These are phyloP conservation scores for Vulpes ferrilata DNA, from an alignment of 2,113 vertebrate species.

Conservation along the genomic window DNA sequence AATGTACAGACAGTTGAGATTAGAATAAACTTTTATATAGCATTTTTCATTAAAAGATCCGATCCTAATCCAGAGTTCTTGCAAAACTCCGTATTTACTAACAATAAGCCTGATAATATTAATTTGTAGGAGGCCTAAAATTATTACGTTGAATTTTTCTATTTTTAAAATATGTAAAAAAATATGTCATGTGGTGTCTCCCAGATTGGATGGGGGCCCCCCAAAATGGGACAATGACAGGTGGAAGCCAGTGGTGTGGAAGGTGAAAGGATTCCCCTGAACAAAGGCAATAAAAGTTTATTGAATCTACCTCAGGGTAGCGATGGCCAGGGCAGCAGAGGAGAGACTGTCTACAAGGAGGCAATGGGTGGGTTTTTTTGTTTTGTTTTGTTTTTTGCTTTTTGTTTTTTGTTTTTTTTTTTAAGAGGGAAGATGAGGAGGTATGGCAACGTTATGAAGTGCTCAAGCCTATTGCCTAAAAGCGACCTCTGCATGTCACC, in stretches of 20 bases:
- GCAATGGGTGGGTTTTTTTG: background rate
- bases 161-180: background rate
- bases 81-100: background rate
- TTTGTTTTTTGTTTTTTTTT: background rate
- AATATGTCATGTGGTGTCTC: background rate
- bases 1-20: background rate
- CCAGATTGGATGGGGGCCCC: background rate
- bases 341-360: background rate
- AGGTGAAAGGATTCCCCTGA: background rate
- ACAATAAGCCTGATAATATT: background rate
- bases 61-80: background rate
- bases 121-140: background rate
- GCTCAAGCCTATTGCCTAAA: background rate
- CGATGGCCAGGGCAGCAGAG: background rate
- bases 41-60: background rate
- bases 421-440: background rate
- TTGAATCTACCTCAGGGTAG: background rate
- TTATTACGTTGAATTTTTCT: background rate
- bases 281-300: background rate
- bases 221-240: background rate
- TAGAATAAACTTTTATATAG: background rate
- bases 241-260: background rate
- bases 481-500: background rate
- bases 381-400: no score
- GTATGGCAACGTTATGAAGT: background rate